These are phyloP conservation scores for Volucella inanis DNA, from an alignment of 2,888 invertebrate genomes.

Conservation along the genomic window DNA sequence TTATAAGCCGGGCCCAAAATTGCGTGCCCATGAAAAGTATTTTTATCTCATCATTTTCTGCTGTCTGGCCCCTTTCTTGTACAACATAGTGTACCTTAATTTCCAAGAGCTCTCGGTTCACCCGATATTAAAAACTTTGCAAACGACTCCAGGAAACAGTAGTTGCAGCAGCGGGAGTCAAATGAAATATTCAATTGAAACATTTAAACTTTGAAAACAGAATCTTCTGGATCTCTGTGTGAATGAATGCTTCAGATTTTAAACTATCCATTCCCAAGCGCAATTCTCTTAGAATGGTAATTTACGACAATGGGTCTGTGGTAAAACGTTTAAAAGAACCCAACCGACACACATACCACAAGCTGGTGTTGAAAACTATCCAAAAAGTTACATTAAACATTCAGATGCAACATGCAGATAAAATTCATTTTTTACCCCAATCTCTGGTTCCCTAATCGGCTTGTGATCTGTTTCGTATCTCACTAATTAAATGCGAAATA, in stretches of 20 bases:
- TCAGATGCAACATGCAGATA: conserved; percentile 49
- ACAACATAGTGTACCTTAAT: conserved; percentile 36
- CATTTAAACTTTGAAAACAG: conserved; percentile 68
- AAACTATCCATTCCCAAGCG: conserved; percentile 17
- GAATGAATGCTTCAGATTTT: too few relatives aligned
- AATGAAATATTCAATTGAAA: conserved; percentile 73
- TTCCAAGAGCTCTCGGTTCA: conserved; percentile 23
- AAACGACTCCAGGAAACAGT: conserved; percentile 50
- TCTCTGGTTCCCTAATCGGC: too few relatives aligned
- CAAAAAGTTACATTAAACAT: conserved; percentile 54
- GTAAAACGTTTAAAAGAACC: conserved; percentile 33
- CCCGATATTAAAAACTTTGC: conserved; percentile 60
- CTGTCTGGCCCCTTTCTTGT: not conserved
- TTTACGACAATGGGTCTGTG: conserved; percentile 59
- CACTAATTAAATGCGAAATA: conserved; percentile 64
- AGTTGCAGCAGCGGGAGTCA: conserved; percentile 27
- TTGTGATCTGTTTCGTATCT: conserved; percentile 24
- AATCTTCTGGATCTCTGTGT: not conserved
- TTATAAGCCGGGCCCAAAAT: too few relatives aligned
- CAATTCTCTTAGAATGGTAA: conserved; percentile 56
- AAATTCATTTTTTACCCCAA: not conserved
- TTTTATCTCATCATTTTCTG: not conserved
- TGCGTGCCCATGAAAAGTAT: too few relatives aligned
- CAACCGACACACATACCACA: conserved; percentile 10
- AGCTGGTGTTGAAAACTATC: conserved; percentile 39